Base-by-base conservation (phyloP, 2,797 vertebrate genomes). In the Ctenochaetus hawaiiensis region DNA sequence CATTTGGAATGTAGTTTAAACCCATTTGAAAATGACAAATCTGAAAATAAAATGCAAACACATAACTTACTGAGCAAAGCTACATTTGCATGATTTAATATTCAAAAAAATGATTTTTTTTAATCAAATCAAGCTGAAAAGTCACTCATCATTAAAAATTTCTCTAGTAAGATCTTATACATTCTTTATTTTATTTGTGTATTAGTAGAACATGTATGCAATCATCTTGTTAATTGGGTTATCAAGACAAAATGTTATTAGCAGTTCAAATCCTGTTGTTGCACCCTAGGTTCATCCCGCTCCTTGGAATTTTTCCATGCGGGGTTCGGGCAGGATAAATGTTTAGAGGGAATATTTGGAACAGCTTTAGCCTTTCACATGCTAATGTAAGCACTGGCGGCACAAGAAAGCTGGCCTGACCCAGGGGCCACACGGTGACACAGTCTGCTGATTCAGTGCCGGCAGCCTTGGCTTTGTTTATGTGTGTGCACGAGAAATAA, bases 401-500 rank as follows among this genome's bases (percentile, higher is more conserved):
- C 93, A 94, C 93, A 93, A 94, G 92, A 95, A 94, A 94, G 93
- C 91, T 91, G 85, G 86, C 73, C 93, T 96, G 95, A 96, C 94
- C 95, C 89, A 77, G 90, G 91, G 94, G 94, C 92, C 94, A 90
- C 91, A 86, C 89, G 87, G 91, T 95, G 95, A 96, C 96, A 96
- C 94, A 92, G 89, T 94, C 94, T 91, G 93, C 95, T 96, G 96
- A 96, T 96, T 96, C 94, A 95, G 94, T 93, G 85, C 92, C 90
- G 90, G 87, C 89, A 91, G 90, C 80, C 67, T 84, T 65, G 89
- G 87, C 86, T 96, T 93, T 96, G 95, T 97, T 96, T 96, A 97
- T 95, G 93, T 93, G 90, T 92, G 93, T 84, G 92, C 90, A 94
- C 85, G 87, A 96, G 96, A 96, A 97, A 96, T 96, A 96, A 94